A percentile compares a stretch with the other conserved stretches of the same genome.
Conservation (phyloP, 1,140 invertebrate genomes). For the Diuraphis noxia region DNA sequence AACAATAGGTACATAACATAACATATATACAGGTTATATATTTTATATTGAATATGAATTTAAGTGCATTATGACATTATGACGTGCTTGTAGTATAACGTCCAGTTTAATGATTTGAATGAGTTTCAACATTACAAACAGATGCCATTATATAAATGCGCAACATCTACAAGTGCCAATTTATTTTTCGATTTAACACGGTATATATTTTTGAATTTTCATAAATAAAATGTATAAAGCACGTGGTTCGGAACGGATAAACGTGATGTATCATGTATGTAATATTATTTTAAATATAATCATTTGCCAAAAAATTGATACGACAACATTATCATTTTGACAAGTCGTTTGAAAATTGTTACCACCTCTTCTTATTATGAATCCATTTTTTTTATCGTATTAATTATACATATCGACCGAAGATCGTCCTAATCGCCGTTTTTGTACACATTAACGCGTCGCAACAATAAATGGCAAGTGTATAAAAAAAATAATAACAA, state of each 20-base stretch:
- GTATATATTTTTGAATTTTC: slow-evolving; percentile 8
- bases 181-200: not conserved
- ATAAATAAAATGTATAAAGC: not conserved
- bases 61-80: not conserved
- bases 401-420: not conserved
- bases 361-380: not conserved
- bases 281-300: not conserved
- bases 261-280: too few relatives aligned
- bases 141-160: not conserved
- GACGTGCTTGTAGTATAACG: not conserved
- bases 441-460: not conserved
- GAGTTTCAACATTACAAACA: not conserved
- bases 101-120: not conserved
- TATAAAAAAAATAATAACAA: not conserved
- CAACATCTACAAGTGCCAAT: slow-evolving; percentile 25
- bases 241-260: not conserved
- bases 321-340: not conserved
- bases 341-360: not conserved
- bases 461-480: not conserved
- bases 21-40: not conserved
- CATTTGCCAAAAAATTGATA: not conserved
- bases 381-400: not conserved
- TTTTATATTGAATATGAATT: not conserved
- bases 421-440: not conserved
- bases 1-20: too few relatives aligned